Percentiles rank a stretch among this genome's conserved stretches.
phyloP scores from a whole-genome alignment of 1,140 invertebrate species.

The Contarinia nasturtii region DNA sequence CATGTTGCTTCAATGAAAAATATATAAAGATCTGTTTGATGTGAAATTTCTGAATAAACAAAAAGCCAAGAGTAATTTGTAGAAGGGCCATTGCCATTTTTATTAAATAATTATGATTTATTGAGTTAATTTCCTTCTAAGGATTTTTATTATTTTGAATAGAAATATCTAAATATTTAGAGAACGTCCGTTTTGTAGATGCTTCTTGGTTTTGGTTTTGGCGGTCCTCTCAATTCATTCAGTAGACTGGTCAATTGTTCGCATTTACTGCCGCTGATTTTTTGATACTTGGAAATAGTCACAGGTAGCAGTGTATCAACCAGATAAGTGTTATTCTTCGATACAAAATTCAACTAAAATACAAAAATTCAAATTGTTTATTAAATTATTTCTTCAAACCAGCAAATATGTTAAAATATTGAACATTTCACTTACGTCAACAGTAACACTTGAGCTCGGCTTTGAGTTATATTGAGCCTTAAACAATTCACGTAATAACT shows the following conservation, averaged over 20 bases:
- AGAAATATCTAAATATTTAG: conserved; percentile 7
- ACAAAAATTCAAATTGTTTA: background rate
- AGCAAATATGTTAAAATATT: no score
- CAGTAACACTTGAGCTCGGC: conserved; percentile 14
- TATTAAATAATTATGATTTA: no score
- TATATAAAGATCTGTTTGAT: no score
- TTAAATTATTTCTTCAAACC: no score
- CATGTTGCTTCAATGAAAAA: no score
- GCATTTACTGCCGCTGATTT: conserved; percentile 15
- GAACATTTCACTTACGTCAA: conserved; percentile 15
- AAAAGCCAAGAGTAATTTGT: no score
- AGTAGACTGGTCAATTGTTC: conserved; percentile 12
- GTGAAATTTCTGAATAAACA: no score
- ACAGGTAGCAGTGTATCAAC: conserved; percentile 18
- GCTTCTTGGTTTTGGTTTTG: conserved; percentile 19
- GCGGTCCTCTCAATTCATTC: conserved; percentile 12
- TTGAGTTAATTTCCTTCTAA: no score
- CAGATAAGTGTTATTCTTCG: conserved; percentile 20
- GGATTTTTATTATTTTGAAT: no score
- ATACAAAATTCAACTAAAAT: conserved; percentile 20
- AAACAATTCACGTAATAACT: conserved; percentile 16
- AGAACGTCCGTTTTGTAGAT: conserved; percentile 22
- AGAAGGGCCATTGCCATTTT: no score
- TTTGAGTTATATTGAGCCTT: conserved; percentile 17
- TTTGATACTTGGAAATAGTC: conserved; percentile 17